Evolutionary conservation across 2,888 invertebrate species (phyloP).

Genomic region (Acleris cristana): DNA sequence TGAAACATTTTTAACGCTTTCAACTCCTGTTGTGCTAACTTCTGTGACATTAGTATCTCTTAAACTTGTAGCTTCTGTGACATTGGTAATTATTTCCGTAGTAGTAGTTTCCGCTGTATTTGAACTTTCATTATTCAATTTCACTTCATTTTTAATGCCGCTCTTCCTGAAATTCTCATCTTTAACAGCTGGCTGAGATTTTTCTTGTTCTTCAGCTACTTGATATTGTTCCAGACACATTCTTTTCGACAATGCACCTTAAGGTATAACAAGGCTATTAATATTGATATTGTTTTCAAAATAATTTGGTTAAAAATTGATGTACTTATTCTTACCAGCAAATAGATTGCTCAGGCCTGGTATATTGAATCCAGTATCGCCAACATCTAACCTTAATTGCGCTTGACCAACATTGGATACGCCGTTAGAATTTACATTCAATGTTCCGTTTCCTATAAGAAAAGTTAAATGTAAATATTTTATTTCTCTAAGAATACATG

Average conservation of each 20-base stretch:
- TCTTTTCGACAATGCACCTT: background rate
- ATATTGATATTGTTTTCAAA: background rate
- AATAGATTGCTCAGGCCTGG: conserved; percentile 63
- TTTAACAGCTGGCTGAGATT: background rate
- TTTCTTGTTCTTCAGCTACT: background rate
- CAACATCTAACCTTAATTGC: conserved; percentile 56
- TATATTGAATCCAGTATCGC: conserved; percentile 55
- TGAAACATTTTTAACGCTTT: background rate
- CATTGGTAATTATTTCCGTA: background rate
- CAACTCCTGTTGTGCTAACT: too few relatives aligned
- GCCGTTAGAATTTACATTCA: conserved; percentile 64
- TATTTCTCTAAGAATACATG: too few relatives aligned
- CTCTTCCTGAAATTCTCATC: background rate
- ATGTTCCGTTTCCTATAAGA: conserved; percentile 58
- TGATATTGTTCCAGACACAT: background rate
- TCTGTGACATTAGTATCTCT: background rate
- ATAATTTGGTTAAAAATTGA: background rate
- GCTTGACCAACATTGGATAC: conserved; percentile 71
- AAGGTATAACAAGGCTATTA: background rate
- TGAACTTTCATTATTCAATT: background rate
- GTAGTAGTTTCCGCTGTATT: background rate
- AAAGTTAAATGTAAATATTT: background rate
- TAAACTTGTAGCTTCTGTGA: too few relatives aligned
- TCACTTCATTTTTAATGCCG: background rate
- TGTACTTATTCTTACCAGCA: conserved; percentile 51